Percentiles rank a stretch among this genome's conserved stretches.
phyloP scores from a whole-genome alignment of 2,113 vertebrate species.

The Glaucidium brasilianum region DNA sequence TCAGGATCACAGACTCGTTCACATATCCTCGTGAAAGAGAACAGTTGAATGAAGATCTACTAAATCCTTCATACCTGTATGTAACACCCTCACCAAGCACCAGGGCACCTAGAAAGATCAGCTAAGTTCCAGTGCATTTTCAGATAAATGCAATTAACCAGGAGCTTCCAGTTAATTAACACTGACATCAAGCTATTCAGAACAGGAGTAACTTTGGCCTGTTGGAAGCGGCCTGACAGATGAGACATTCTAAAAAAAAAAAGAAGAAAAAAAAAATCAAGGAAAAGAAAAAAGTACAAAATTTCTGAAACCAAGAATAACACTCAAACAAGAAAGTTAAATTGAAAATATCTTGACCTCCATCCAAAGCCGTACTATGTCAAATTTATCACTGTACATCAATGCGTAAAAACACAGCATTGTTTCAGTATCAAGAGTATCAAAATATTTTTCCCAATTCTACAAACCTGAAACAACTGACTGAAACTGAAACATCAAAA shows the following conservation, averaged over 20 bases:
- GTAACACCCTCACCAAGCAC: too few species aligned
- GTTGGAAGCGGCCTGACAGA: not conserved
- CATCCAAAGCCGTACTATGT: not conserved
- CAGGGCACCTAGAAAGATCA: not conserved
- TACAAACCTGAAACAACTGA: not conserved
- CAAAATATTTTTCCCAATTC: not conserved
- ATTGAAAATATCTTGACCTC: not conserved
- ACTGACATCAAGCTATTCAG: not conserved
- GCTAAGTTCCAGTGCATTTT: not conserved
- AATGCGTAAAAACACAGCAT: not conserved
- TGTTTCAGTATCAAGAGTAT: not conserved
- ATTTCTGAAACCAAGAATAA: not conserved
- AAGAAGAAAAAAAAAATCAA: not conserved
- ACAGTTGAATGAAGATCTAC: not conserved
- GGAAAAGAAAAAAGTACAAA: not conserved
- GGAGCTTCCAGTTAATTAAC: not conserved
- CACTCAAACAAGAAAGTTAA: not conserved
- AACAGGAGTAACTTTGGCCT: not conserved
- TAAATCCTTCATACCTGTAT: not conserved
- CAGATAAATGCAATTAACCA: not conserved
- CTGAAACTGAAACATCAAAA: not conserved
- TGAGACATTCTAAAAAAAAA: not conserved
- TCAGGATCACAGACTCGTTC: not conserved
- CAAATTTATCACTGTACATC: not conserved
- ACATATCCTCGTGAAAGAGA: accelerated